Conservation (phyloP, 2,797 vertebrate species). For the Poeciliopsis infans region DNA sequence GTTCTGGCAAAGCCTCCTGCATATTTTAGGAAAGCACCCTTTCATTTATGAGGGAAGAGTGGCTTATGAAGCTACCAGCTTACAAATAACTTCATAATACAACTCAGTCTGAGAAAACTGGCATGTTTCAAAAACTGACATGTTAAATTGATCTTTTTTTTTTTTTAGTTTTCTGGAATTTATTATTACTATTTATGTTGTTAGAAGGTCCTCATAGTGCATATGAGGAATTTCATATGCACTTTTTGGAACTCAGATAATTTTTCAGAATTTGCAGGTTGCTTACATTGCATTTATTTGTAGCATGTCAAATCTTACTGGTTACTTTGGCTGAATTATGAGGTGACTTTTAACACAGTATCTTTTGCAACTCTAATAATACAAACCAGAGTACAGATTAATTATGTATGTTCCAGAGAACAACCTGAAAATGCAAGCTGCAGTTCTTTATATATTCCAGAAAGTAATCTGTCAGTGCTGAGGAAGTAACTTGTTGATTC, state of each 20-base stretch:
- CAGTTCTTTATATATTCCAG: not conserved
- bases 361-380: no score
- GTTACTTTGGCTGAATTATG: no score
- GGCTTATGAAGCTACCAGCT: not conserved
- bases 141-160: not conserved
- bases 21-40: not conserved
- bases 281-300: no score
- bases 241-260: no score
- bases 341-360: no score
- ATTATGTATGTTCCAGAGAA: not conserved
- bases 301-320: no score
- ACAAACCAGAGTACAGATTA: not conserved
- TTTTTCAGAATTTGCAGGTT: no score
- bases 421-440: not conserved
- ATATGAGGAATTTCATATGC: no score
- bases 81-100: not conserved
- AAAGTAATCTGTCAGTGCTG: not conserved
- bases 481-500: not conserved
- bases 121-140: not conserved
- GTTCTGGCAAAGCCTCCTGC: not conserved
- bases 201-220: no score
- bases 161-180: no score
- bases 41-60: not conserved
- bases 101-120: not conserved
- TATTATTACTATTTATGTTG: no score